phyloP scores from a whole-genome alignment of 2,797 vertebrate genomes.

The Simalia tracyae region DNA sequence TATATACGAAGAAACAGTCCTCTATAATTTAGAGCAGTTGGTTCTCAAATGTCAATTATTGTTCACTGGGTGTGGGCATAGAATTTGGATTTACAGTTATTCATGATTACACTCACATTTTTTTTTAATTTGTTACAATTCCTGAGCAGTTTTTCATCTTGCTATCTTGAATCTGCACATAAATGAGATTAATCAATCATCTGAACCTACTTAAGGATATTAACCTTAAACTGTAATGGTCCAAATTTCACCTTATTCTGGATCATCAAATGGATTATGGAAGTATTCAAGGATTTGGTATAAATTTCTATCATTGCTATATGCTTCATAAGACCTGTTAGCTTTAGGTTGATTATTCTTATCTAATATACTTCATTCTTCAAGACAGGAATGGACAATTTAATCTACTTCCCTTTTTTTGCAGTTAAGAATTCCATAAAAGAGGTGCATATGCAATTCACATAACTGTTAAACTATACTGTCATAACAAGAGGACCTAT shows the following conservation, averaged over 20 bases:
- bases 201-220: background rate
- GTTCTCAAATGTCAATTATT: background rate
- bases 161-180: background rate
- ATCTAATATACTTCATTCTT: background rate
- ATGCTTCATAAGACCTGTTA: background rate
- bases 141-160: background rate
- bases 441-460: background rate
- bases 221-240: background rate
- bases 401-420: background rate
- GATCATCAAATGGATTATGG: background rate
- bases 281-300: background rate
- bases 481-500: background rate
- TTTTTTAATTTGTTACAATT: background rate
- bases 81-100: background rate
- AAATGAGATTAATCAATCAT: background rate
- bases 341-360: background rate
- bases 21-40: background rate
- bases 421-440: background rate
- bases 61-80: background rate
- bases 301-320: background rate
- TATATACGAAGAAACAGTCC: background rate
- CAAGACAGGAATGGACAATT: background rate
- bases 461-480: background rate
- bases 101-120: background rate
- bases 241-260: background rate